Evolutionary conservation across 2,113 vertebrate species (phyloP), one percentile per base, ranked within the genome.

Genomic region (Crotalus viridis): DNA sequence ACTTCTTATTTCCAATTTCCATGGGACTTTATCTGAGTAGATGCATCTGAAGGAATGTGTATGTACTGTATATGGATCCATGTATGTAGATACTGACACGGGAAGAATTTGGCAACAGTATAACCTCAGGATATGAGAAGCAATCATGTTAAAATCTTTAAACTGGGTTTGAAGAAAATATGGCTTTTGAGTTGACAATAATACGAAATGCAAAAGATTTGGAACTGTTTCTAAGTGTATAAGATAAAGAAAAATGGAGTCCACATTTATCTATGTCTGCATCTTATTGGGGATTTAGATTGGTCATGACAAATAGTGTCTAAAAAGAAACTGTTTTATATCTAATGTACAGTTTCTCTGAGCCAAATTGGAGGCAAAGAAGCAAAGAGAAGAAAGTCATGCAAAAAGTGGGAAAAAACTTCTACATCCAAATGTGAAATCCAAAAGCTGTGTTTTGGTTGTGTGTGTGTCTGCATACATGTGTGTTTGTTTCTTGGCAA

Each of bases 281-380:
- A 24, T 13, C 39, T 48, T 89, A 93, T 94, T 87, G 92, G 90
- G 28, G 43, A 89, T 91, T 94, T 89, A 91, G 89, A 89, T 89
- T 91, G 88, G 81, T 89, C 87, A 95, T 39, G 94, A 96, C 33
- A 74, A 48, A 87, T 2, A 69, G 87, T 55, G 15, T 55, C 61
- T 43, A 0, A 81, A 89, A 88, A 7, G 28, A 19, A 21, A 86
- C 26, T 0, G 13, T 55, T 93, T 57, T 69, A 28, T 52, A 21
- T 33, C 43, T 33, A 28, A 33, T 51, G 43, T 61, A 52, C 56
- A 52, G 28, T 1, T 33, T 91, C 61, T 91, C 61, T 89, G 54
- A 56, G 88, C n/a, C 26, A 51, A 48, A 17, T 12, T 28, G 51
- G 28, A 19, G 85, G 43, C 22, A 48, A 39, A 43, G 9, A 13